phyloP scores from a whole-genome alignment of 2,888 invertebrate genomes.

The Machimus rusticus region DNA sequence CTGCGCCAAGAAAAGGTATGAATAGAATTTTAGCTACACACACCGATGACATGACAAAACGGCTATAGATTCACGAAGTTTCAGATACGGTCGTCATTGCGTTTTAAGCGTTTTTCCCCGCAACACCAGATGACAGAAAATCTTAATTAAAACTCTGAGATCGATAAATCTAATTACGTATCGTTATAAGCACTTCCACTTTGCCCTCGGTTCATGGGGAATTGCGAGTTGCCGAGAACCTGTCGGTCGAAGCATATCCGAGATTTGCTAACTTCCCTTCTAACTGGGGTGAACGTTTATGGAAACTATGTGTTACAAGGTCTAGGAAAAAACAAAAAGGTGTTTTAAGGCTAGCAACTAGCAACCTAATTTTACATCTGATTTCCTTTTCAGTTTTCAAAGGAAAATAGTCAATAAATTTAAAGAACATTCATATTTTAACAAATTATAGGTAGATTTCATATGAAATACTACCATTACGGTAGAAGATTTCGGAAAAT shows the following conservation, averaged over 20 bases:
- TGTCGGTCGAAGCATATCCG: background rate
- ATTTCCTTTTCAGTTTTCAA: background rate
- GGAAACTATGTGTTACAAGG: background rate
- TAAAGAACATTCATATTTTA: too few relatives aligned
- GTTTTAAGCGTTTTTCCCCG: constrained; percentile 39
- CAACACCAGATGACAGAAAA: constrained; percentile 47
- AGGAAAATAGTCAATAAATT: too few relatives aligned
- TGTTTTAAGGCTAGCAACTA: background rate
- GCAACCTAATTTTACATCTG: background rate
- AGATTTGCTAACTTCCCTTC: background rate
- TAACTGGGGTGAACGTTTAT: background rate
- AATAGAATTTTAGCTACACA: background rate
- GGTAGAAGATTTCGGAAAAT: too few relatives aligned
- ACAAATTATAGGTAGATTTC: too few relatives aligned
- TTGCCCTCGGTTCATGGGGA: background rate
- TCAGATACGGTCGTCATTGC: background rate
- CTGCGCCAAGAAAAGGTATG: background rate
- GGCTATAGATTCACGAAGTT: background rate
- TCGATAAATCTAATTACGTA: constrained; percentile 53
- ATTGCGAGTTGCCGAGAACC: background rate
- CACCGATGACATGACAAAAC: background rate
- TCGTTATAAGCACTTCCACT: background rate
- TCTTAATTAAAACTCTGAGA: constrained; percentile 53
- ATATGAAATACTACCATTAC: too few relatives aligned
- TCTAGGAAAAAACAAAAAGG: background rate